Evolutionary conservation across 1,140 invertebrate genomes (phyloP).

Genomic region (Stenopsyche tienmushanensis): DNA sequence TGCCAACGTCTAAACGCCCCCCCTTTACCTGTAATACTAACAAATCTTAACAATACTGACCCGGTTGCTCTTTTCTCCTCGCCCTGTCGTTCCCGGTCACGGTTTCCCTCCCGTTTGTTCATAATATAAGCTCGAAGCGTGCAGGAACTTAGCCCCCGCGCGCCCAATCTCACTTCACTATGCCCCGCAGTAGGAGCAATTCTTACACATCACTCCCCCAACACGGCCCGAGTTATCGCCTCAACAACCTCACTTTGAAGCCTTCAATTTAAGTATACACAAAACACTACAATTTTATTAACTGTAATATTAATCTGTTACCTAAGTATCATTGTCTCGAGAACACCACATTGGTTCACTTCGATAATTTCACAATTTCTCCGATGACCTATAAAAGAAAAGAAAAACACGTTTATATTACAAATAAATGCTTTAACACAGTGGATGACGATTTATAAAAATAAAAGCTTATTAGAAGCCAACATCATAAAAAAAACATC

Average conservation of each 20-base stretch:
- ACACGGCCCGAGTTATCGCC: not conserved
- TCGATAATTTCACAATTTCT: too few species aligned
- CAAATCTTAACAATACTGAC: conserved; percentile 48
- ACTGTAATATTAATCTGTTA: conserved; percentile 23
- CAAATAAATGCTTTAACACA: too few species aligned
- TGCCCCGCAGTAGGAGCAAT: conserved; percentile 15
- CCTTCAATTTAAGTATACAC: conserved; percentile 9
- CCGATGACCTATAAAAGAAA: too few species aligned
- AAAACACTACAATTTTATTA: conserved; percentile 5
- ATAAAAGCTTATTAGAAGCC: too few species aligned
- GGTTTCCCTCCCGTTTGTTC: conserved; percentile 55
- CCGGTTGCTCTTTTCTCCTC: conserved; percentile 54
- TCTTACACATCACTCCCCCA: conserved; percentile 11
- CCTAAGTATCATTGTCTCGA: conserved; percentile 29
- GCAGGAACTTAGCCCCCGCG: conserved; percentile 44
- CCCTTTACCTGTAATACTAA: too few species aligned
- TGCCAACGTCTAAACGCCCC: too few species aligned
- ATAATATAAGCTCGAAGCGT: conserved; percentile 54
- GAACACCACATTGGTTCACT: too few species aligned
- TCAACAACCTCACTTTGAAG: not conserved
- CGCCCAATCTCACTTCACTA: conserved; percentile 38
- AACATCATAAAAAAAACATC: too few species aligned
- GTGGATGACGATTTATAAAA: too few species aligned
- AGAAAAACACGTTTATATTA: too few species aligned
- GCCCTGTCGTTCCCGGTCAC: conserved; percentile 55